Percentiles rank a stretch among this genome's conserved stretches.
Conservation (phyloP, 2,888 invertebrate species). For the Epinotia nisella region DNA sequence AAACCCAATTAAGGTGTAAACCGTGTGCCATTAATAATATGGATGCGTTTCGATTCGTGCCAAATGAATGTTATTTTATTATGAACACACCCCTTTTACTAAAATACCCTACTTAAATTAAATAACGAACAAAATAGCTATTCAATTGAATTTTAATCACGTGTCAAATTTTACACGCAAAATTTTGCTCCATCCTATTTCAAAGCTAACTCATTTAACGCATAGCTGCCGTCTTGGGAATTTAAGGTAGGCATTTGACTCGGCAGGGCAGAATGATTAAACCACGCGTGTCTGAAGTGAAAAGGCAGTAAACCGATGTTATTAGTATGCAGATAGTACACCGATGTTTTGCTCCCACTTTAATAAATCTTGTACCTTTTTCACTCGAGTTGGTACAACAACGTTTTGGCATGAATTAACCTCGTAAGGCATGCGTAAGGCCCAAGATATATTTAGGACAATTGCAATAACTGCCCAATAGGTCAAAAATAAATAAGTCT, state of each 20-base stretch:
- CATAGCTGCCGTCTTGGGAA: conserved; percentile 7
- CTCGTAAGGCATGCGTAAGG: no score
- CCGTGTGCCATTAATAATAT: no score
- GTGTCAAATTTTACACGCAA: conserved; percentile 12
- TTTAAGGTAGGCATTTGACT: not conserved
- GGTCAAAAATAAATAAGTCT: no score
- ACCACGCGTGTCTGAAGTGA: conserved; percentile 8
- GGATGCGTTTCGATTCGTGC: no score
- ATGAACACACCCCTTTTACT: no score
- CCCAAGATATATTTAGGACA: no score
- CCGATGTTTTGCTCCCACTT: conserved; percentile 1
- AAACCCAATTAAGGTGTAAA: no score
- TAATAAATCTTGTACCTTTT: not conserved
- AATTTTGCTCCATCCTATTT: not conserved
- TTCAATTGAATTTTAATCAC: conserved; percentile 11
- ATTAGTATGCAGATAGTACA: conserved; percentile 19
- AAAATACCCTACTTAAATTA: not conserved
- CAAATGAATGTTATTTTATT: no score
- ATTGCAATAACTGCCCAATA: no score
- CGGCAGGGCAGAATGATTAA: conserved; percentile 16
- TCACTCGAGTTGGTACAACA: not conserved
- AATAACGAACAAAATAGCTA: not conserved
- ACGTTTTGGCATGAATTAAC: no score
- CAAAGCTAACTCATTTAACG: conserved; percentile 24
- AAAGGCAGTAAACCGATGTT: no score